Base-by-base conservation (phyloP, 2,113 vertebrate genomes). In the Paratilapia polleni region DNA sequence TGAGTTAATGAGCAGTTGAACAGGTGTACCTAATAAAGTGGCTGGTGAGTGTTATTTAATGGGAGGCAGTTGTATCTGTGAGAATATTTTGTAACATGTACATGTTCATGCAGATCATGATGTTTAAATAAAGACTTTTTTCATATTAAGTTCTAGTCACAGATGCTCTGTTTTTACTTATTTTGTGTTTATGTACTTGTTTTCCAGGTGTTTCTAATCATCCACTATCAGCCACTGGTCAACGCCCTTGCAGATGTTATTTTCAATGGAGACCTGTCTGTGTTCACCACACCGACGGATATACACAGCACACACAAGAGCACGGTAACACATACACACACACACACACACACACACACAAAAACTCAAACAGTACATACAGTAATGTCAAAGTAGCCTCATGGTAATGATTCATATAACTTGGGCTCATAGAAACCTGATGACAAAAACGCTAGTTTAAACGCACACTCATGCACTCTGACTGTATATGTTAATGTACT, bases 161-260 rank as follows among this genome's bases (percentile, higher is more conserved):
- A 41, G 63, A 20, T 3, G 20, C 36, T 5, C 22, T 52, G 2
- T 49, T 70, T 49, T 49, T 28, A 52, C 10, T 49, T 49, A 49
- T 19, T 28, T 49, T 70, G 64, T 70, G 41, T 61, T 47, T 43
- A 9, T 59, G 0, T 59, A 20, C 87, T n/a, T 87, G 4, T 82
- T 81, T 83, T 70, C 3, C 80, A 99, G 98, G 98, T 99, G 84
- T 99, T 99, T 92, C 95, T 99, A 60, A 99, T 99, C 81, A 98
- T 99, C 91, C 98, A 99, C 92, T 97, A 99, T 7, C 96, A 96
- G 60, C 98, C 98, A 2, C 94, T 99, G 95, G 98, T 99, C 90
- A 97, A 98, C 92, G 95, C 97, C 0, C 92, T 99, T 91, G 98
- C 98, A 2, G 97, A 99, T 22, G 97, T 99, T 49, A 98, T 99